Base-by-base conservation (phyloP, 2,113 vertebrate species). In the Aix galericulata region DNA sequence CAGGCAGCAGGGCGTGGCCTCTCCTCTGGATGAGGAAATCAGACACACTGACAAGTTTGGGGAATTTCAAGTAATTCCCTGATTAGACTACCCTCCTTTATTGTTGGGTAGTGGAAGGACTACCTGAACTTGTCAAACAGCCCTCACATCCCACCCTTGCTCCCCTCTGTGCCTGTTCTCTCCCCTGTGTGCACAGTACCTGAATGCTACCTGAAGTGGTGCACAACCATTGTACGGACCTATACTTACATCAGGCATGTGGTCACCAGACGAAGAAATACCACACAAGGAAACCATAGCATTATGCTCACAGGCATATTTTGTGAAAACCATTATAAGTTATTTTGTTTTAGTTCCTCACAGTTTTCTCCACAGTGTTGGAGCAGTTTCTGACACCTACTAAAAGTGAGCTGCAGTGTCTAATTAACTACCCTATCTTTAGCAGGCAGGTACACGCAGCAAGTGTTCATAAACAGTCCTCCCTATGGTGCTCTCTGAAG, bases 181-280 rank as follows among this genome's bases (percentile, higher is more conserved):
- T 27, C 38, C 11, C 25, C 31, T 22, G 52, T 17, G 9, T 17
- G 7, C 36, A 8, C 0, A 0, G 26, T 21, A 73, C n/a, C 75
- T 22, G 38, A 67, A 68, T 48, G 23, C 20, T 46, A 20, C 27
- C 15, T 13, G 58, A 36, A 40, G 32, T 8, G 14, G 8, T 52
- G 11, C 1, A 3, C 6, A 32, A 82, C 50, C 53, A n/a, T 13
- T 11, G 5, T 8, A 16, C 13, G 42, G 52, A 72, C 23, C 63
- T 59, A 1, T 3, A 17, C 2, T 7, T 67, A 7, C 11, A 1
- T 26, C 17, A 48, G 20, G 15, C 5, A 13, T 11, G 17, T 22
- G 18, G 36, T 44, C n/a, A 34, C 27, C 23, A 60, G 25, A 23
- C 3, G 21, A 5, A 53, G 62, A 55, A 36, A 40, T 11, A 36